phyloP scores from a whole-genome alignment of 2,888 invertebrate species.

The Andrena camellia region DNA sequence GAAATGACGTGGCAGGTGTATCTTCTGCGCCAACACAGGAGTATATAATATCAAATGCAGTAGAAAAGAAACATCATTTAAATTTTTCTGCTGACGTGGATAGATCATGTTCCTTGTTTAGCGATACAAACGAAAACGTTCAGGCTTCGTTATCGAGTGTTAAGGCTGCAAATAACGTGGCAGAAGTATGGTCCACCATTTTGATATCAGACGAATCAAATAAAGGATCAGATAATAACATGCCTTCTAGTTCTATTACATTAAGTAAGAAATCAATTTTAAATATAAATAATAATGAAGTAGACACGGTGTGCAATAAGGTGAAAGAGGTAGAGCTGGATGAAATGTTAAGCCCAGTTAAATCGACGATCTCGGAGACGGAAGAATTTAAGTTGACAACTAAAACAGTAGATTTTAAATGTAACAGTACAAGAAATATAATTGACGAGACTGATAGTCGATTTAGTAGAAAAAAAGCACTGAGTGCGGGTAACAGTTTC shows the following conservation, averaged over 20 bases:
- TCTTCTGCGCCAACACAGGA: slow-evolving; percentile 3
- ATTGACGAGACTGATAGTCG: background rate
- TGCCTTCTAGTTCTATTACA: background rate
- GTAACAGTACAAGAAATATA: background rate
- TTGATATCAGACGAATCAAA: background rate
- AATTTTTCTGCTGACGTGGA: slow-evolving; percentile 37
- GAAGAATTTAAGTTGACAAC: background rate
- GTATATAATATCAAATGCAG: background rate
- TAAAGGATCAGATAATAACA: background rate
- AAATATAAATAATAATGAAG: background rate
- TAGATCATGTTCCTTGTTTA: slow-evolving; percentile 56
- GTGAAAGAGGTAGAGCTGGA: background rate
- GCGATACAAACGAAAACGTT: slow-evolving; percentile 12
- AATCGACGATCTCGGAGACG: background rate
- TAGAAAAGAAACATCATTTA: background rate
- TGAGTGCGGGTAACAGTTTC: background rate
- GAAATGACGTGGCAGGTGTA: background rate
- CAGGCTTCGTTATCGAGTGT: background rate
- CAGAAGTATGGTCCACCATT: background rate
- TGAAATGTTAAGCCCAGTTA: background rate
- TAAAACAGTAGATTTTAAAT: background rate
- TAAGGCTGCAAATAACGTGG: background rate
- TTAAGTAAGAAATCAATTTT: background rate
- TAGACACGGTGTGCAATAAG: background rate
- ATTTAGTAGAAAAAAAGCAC: background rate